A percentile compares a stretch with the other conserved stretches of the same genome.
Conservation (phyloP, 2,888 invertebrate species). For the Teleogryllus oceanicus region DNA sequence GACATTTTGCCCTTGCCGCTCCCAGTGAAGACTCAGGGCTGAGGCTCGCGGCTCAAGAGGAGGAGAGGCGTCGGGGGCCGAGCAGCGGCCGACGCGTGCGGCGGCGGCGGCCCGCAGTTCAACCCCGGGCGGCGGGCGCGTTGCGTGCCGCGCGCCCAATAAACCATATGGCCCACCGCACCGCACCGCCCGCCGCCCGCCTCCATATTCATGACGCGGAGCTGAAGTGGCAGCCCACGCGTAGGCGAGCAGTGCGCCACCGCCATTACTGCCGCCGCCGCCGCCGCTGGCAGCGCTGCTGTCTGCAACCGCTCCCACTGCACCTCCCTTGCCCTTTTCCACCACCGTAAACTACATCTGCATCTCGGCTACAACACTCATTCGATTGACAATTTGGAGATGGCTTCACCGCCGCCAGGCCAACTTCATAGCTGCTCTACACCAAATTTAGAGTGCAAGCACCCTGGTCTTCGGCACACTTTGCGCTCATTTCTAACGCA, state of each 20-base stretch:
- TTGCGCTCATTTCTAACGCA: no score
- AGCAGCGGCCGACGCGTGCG: not conserved
- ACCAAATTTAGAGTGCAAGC: no score
- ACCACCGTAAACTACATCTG: no score
- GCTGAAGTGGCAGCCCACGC: not conserved
- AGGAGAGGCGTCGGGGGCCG: not conserved
- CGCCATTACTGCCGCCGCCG: not conserved
- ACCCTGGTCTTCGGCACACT: no score
- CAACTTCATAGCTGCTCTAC: no score
- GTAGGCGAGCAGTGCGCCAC: not conserved
- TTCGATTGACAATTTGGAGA: no score
- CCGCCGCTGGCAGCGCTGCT: not conserved
- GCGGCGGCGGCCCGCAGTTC: not conserved
- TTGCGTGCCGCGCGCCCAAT: not conserved
- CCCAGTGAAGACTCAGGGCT: no score
- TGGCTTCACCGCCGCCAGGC: no score
- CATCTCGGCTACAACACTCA: no score
- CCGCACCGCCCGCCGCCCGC: not conserved
- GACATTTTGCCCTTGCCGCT: no score
- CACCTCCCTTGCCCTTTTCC: no score
- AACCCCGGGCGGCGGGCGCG: not conserved
- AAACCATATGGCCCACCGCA: not conserved
- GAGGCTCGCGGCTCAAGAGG: not conserved
- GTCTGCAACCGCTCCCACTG: no score
- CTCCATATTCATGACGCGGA: slow-evolving; percentile 11